Conservation (phyloP, 2,797 vertebrate genomes). For the Myotis findleyi region DNA sequence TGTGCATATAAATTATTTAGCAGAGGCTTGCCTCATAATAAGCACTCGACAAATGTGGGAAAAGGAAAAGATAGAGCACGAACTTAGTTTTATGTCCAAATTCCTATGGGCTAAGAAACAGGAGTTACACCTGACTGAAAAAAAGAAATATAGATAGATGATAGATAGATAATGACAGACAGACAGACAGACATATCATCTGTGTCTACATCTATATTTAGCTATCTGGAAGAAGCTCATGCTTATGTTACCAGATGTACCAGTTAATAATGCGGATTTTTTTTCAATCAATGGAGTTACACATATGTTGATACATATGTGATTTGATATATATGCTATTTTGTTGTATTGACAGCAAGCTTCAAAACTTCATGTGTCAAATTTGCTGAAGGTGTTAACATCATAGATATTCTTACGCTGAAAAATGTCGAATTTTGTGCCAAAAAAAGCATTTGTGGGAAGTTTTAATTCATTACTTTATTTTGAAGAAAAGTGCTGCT, state of each 20-base stretch:
- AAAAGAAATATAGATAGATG: not conserved
- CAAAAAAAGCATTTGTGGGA: too few relatives aligned
- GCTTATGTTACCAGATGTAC: not conserved
- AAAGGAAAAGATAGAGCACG: not conserved
- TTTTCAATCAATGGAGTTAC: too few relatives aligned
- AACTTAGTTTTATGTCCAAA: not conserved
- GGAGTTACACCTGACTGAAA: not conserved
- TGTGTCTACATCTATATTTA: not conserved
- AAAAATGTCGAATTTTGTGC: too few relatives aligned
- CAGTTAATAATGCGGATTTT: too few relatives aligned
- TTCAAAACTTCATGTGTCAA: too few relatives aligned
- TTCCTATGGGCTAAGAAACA: not conserved
- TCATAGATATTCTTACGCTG: too few relatives aligned
- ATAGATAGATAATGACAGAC: not conserved
- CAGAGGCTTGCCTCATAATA: not conserved
- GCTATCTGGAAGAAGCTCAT: not conserved
- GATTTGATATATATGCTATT: too few relatives aligned
- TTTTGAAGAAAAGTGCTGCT: too few relatives aligned
- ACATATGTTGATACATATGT: too few relatives aligned
- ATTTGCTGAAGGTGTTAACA: too few relatives aligned
- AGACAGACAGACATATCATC: not conserved
- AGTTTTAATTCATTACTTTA: too few relatives aligned
- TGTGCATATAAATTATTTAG: not conserved
- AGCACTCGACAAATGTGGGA: not conserved
- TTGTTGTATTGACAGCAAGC: too few relatives aligned